Conservation (phyloP, 2,888 invertebrate species). For the Eretmocerus hayati region DNA sequence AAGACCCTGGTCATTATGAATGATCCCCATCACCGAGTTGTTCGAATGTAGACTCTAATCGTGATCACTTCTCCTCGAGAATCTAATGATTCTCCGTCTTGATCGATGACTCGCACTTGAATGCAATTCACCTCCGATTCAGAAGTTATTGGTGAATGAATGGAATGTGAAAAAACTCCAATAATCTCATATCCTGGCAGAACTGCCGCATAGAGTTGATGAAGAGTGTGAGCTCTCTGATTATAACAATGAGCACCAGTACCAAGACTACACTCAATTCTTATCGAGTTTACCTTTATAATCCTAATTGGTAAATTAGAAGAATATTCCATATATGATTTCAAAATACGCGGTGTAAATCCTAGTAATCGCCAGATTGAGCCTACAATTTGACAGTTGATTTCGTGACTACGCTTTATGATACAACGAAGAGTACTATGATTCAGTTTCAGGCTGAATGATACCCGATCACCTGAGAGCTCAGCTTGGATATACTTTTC, state of each 20-base stretch:
- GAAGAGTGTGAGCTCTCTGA: constrained; percentile 7
- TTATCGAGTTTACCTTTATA: constrained; percentile 10
- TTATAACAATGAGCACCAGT: constrained; percentile 11
- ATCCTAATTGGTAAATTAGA: constrained; percentile 6
- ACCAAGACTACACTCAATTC: constrained; percentile 19
- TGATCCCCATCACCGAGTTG: not conserved
- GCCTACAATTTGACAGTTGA: constrained; percentile 20
- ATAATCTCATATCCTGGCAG: constrained; percentile 11
- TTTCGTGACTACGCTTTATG: constrained; percentile 15
- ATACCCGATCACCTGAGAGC: not conserved
- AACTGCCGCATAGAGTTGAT: constrained; percentile 14
- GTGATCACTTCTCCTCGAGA: constrained; percentile 26
- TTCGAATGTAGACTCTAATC: constrained; percentile 17
- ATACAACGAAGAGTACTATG: constrained; percentile 12
- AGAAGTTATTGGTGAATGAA: constrained; percentile 24
- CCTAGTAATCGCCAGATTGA: constrained; percentile 21
- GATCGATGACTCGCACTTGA: constrained; percentile 25
- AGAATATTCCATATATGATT: not conserved
- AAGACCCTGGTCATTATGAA: not conserved
- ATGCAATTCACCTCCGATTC: constrained; percentile 22
- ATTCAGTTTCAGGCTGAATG: constrained; percentile 4
- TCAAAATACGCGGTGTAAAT: constrained; percentile 7
- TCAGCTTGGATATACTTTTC: not conserved
- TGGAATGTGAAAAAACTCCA: constrained; percentile 28
- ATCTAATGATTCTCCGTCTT: constrained; percentile 23